These are phyloP conservation scores for Zosterops japonicus DNA, from an alignment of 2,113 vertebrate species.

Conservation along the genomic window DNA sequence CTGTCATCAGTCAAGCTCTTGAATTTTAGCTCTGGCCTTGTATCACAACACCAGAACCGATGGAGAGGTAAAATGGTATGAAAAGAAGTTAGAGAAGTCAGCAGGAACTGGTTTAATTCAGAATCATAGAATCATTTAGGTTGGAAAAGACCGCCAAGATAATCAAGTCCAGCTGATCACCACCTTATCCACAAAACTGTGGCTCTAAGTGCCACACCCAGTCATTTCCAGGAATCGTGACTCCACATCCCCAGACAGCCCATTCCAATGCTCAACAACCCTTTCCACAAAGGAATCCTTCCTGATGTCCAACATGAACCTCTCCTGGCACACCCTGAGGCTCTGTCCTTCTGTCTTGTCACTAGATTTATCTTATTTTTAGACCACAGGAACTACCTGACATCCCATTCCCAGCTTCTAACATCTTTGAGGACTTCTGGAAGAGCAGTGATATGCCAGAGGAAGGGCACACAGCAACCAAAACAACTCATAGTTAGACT, in stretches of 20 bases:
- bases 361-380: neutral
- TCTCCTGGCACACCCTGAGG: neutral
- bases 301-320: neutral
- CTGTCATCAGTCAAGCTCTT: neutral
- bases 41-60: fast-evolving
- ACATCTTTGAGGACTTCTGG: neutral
- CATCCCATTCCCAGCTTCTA: neutral
- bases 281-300: neutral
- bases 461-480: neutral
- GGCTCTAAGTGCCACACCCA: neutral
- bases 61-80: neutral
- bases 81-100: neutral
- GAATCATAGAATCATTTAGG: neutral
- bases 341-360: neutral
- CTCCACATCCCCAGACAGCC: neutral
- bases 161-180: neutral
- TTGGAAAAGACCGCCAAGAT: neutral
- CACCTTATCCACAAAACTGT: neutral
- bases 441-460: neutral
- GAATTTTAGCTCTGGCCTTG: neutral
- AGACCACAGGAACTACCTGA: neutral
- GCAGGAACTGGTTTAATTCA: neutral
- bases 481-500: fast-evolving
- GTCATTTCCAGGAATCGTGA: fast-evolving
- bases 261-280: neutral